These are phyloP conservation scores for Schizothorax lantsangensis DNA, from an alignment of 2,797 vertebrate species.

Conservation along the genomic window DNA sequence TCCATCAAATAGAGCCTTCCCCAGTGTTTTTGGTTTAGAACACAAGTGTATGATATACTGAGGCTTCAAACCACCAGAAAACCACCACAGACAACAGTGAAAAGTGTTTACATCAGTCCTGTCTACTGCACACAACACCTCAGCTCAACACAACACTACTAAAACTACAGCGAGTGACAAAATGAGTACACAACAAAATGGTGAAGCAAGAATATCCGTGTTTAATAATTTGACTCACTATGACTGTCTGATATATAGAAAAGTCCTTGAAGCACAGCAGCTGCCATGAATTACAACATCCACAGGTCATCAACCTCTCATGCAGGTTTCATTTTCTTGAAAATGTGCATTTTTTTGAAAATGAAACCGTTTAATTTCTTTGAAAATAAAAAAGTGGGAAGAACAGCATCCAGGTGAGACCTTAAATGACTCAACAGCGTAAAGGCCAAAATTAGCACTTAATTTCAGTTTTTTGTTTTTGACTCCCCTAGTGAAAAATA, in stretches of 20 bases:
- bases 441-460: background rate
- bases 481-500: background rate
- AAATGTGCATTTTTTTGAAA: background rate
- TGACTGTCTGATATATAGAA: background rate
- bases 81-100: background rate
- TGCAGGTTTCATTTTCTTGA: constrained; percentile 11
- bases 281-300: constrained; percentile 5
- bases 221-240: background rate
- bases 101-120: background rate
- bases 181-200: background rate
- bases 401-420: background rate
- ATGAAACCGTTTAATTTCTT: background rate
- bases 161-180: too few relatives aligned
- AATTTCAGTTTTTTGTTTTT: background rate
- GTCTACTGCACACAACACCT: background rate
- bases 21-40: background rate
- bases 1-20: background rate
- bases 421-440: background rate
- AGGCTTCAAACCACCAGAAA: background rate
- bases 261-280: background rate
- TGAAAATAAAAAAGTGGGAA: background rate
- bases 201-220: background rate
- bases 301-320: background rate
- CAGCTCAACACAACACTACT: background rate
- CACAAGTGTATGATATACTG: background rate